Evolutionary conservation across 2,113 vertebrate genomes (phyloP), one percentile per base, ranked within the genome.

Genomic region (Heterocephalus glaber): DNA sequence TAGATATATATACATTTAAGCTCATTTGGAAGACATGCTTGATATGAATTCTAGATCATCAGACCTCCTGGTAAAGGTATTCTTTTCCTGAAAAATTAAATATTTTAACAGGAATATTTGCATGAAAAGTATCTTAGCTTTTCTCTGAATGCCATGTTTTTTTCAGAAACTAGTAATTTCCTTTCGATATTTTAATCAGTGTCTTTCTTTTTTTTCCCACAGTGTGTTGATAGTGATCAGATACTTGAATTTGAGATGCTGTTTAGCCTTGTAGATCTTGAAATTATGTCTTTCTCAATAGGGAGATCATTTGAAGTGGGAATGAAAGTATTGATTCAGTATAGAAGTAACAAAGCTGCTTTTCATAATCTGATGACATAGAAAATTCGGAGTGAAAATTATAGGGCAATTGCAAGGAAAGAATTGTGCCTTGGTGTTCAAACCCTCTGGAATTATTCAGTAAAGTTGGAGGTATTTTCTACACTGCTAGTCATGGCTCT

Each of bases 81-180:
- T 91, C 61, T 94, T 96, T 97, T 97, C 81, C 47, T 92, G 66
- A 92, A 96, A 96, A 96, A 60, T 86, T 76, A 65, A 44, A 60
- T 90, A 35, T 96, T 96, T 93, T 85, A 89, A 35, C 26, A 63
- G 60, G 72, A 94, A 92, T 90, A 90, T 97, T 96, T 97, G 72
- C 88, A 92, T 91, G 88, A 66, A 95, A 80, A 97, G 35, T 88
- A 90, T 96, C 76, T 96, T 91, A 80, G n/a, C 83, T 95, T 97
- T 95, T 95, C 60, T 93, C 77, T 88, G 70, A 81, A 94, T 82
- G 24, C 58, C 56, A 86, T 63, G 86, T 6, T 97, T 92, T 97
- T 56, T 81, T 30, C n/a, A 90, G 94, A 89, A 97, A 92, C 91
- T 63, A 86, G 63, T 86, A 56, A 94, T 96, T 97, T 97, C 90